These are phyloP conservation scores for Drosophila littoralis DNA, from an alignment of 1,140 invertebrate species.

Conservation along the genomic window DNA sequence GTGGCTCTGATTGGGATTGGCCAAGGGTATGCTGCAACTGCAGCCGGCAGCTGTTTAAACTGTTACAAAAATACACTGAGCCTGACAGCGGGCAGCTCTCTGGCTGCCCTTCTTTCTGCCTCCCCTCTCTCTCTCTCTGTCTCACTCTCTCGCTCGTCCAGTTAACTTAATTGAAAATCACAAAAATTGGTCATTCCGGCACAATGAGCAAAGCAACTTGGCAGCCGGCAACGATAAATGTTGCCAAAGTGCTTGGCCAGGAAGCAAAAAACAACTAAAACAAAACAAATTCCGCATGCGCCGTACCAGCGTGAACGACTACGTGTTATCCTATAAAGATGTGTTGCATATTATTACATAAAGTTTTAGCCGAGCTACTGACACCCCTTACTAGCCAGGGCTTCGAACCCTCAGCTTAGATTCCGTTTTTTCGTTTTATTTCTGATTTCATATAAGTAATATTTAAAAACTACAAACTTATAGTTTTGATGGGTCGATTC, in stretches of 20 bases:
- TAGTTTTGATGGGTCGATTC: too few species aligned
- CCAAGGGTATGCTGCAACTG: conserved; percentile 26
- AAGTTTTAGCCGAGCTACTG: neutral
- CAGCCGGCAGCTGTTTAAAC: conserved; percentile 68
- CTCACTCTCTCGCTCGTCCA: conserved; percentile 20
- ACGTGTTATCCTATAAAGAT: neutral
- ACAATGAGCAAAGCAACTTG: conserved; percentile 74
- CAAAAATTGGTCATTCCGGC: conserved; percentile 81
- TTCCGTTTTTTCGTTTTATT: too few species aligned
- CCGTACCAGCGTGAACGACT: neutral
- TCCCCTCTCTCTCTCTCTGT: neutral
- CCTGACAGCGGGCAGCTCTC: conserved; percentile 20
- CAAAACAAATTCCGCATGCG: neutral
- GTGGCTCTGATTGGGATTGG: conserved; percentile 32
- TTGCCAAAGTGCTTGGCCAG: conserved; percentile 56
- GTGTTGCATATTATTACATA: neutral
- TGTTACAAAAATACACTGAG: conserved; percentile 60
- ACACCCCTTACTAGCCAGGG: too few species aligned
- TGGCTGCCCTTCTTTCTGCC: neutral
- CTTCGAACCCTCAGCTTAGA: too few species aligned
- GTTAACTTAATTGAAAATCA: conserved; percentile 83
- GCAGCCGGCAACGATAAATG: conserved; percentile 64
- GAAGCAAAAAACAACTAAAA: conserved; percentile 47
- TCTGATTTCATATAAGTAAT: too few species aligned
- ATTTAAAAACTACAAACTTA: too few species aligned